Evolutionary conservation across 2,113 vertebrate species (phyloP).

Genomic region (Coracopsis vasa): DNA sequence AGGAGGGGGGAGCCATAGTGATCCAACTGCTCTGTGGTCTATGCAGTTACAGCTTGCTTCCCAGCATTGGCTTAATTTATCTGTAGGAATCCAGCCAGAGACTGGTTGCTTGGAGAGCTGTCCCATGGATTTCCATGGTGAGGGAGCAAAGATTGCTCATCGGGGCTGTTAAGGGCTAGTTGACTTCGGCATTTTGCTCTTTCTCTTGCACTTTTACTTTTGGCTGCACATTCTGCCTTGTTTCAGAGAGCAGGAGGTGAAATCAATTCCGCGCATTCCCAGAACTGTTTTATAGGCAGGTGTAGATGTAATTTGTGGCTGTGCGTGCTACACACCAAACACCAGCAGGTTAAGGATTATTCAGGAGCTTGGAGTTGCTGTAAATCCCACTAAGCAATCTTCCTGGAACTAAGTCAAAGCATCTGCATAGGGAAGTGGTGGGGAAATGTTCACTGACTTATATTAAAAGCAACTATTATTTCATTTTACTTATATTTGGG

Average conservation of each 20-base stretch:
- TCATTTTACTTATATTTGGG: background rate
- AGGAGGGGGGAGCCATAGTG: background rate
- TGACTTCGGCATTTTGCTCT: background rate
- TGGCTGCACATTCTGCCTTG: background rate
- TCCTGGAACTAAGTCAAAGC: background rate
- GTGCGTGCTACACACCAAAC: background rate
- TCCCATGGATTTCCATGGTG: background rate
- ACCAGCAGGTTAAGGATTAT: background rate
- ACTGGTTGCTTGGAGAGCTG: background rate
- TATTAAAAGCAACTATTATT: background rate
- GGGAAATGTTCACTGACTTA: background rate
- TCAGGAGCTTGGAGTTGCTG: background rate
- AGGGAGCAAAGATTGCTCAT: background rate
- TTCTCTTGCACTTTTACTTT: background rate
- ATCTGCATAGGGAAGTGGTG: background rate
- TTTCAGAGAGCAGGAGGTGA: background rate
- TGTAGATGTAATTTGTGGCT: background rate
- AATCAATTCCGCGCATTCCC: background rate
- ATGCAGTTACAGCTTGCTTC: background rate
- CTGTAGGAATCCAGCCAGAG: background rate
- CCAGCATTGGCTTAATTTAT: background rate
- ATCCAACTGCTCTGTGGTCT: background rate
- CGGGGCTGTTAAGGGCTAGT: background rate
- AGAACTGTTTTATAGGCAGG: background rate
- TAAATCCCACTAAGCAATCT: background rate